Percentiles rank a stretch among this genome's conserved stretches.
Evolutionary conservation across 2,113 vertebrate genomes (phyloP).

Genomic region (Chlorodrepanis virens): DNA sequence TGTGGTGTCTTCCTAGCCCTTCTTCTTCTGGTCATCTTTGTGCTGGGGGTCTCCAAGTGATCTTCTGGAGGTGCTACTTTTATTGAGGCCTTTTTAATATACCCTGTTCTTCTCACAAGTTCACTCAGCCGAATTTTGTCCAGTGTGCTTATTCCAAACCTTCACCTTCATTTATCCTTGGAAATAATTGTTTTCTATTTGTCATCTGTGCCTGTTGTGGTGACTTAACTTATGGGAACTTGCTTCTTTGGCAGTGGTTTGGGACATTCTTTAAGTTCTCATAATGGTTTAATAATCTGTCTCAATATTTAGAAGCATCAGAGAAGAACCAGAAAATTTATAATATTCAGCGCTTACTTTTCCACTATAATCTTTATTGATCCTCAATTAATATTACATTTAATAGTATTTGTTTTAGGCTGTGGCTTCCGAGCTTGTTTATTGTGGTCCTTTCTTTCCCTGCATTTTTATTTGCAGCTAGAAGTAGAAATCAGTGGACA

Average conservation of each 20-base stretch:
- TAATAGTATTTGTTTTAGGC: not conserved
- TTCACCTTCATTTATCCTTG: not conserved
- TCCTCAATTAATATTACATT: not conserved
- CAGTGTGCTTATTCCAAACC: not conserved
- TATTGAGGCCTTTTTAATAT: not conserved
- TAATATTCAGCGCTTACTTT: not conserved
- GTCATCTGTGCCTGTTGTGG: not conserved
- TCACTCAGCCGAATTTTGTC: not conserved
- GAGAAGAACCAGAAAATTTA: not conserved
- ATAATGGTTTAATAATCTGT: not conserved
- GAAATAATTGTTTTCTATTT: not conserved
- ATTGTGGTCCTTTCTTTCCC: not conserved
- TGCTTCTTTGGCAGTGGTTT: not conserved
- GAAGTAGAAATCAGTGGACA: not conserved
- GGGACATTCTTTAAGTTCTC: not conserved
- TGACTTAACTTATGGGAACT: not conserved
- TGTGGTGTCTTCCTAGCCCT: not conserved
- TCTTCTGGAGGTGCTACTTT: not conserved
- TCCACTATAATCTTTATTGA: not conserved
- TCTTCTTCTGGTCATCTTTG: not conserved
- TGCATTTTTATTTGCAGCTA: not conserved
- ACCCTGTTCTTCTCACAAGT: not conserved
- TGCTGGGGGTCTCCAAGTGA: rapidly evolving
- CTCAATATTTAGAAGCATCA: not conserved
- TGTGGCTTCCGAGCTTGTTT: not conserved